These are phyloP conservation scores for Lamellibrachia columna DNA, from an alignment of 2,888 invertebrate genomes.

Conservation along the genomic window DNA sequence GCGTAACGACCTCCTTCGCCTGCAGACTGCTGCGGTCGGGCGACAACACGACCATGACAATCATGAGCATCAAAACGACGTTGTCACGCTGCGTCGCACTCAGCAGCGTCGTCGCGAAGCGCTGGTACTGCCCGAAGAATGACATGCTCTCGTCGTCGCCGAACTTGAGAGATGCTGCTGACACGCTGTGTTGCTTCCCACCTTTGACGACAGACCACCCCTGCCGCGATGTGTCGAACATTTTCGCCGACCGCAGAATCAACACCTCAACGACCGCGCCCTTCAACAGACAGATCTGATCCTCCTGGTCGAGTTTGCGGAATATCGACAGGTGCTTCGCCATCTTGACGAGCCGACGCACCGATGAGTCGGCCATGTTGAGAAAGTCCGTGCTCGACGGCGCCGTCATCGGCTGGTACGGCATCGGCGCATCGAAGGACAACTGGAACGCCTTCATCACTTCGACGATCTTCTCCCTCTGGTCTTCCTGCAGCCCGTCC, in stretches of 20 bases:
- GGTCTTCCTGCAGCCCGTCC: conserved; percentile 29
- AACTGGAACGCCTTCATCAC: conserved; percentile 36
- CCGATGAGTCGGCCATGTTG: conserved; percentile 60
- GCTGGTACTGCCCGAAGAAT: conserved; percentile 58
- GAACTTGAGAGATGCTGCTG: conserved; percentile 50
- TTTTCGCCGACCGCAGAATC: conserved; percentile 59
- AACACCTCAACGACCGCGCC: conserved; percentile 60
- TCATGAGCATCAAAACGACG: conserved; percentile 55
- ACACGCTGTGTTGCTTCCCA: conserved; percentile 42
- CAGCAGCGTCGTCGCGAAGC: conserved; percentile 57
- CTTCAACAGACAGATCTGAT: conserved; percentile 74
- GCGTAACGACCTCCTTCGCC: conserved; percentile 44
- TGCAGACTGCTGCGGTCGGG: conserved; percentile 52
- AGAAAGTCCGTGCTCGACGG: conserved; percentile 55
- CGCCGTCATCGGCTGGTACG: conserved; percentile 45
- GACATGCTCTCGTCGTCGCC: conserved; percentile 50
- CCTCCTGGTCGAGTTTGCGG: conserved; percentile 91
- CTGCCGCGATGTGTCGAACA: conserved; percentile 54
- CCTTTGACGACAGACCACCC: conserved; percentile 49
- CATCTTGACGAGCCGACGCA: conserved; percentile 74
- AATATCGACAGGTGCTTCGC: conserved; percentile 81
- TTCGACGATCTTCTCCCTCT: not conserved
- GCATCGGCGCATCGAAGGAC: conserved; percentile 41
- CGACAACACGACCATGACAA: conserved; percentile 57
- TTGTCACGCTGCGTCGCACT: conserved; percentile 53